Base-by-base conservation (phyloP, 2,797 vertebrate genomes). In the Cossypha dichroa region DNA sequence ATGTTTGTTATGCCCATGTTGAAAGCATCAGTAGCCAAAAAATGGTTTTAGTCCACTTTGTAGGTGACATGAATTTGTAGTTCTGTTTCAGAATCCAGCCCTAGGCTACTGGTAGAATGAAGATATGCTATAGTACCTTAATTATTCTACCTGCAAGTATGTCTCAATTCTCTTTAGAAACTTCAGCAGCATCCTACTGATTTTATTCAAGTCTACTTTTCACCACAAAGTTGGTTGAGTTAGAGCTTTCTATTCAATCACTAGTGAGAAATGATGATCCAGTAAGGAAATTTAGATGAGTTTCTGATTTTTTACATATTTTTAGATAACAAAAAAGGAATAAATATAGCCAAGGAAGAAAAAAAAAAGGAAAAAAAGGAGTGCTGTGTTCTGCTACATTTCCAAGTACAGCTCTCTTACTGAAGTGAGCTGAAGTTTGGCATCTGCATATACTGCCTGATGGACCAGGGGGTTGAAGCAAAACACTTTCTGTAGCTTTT, bases 281-380 rank as follows among this genome's bases (percentile, higher is more conserved):
- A 55, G 0, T 36, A 18, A 67, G 15, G 31, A 84, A 86, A 72
- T 34, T 8, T 11, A 67, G 17, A 49, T 36, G 14, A 74, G 4
- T 18, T 70, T 85, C 31, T 86, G 6, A 21, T n/a, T 54, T 81
- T 84, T 68, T 31, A 12, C 4, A 11, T 29, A 10, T 33, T 14
- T 72, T 49, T 72, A 51, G 10, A 63, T n/a, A 78, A 59, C 26
- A 31, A n/a, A 55, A 76, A 59, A 4, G 3, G 21, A 70, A 79
- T 15, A 88, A 43, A 75, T 41, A 6, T 62, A 72, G 38, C 26
- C 3, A 41, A 31, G 11, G 23, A 54, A 54, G 11, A 13, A 20
- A 19, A 52, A 26, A 10, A 19, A 9, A 15, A 20, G 4, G 12
- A 25, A 9, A 13, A 7, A 38, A 15, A 16, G 0, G 0, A 3